phyloP scores from a whole-genome alignment of 2,797 vertebrate genomes.

The Liasis olivaceus region DNA sequence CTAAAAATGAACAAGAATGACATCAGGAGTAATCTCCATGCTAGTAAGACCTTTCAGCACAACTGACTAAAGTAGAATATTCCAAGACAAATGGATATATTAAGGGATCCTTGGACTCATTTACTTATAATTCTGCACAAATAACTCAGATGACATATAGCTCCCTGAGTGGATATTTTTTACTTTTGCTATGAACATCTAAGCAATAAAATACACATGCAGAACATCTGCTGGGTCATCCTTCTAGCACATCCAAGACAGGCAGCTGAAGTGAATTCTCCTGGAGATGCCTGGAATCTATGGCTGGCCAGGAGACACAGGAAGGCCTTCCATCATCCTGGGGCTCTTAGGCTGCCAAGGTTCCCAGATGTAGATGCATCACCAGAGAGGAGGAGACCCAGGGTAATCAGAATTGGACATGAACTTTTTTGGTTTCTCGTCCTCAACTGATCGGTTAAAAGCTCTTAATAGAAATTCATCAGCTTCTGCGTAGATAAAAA shows the following conservation, averaged over 20 bases:
- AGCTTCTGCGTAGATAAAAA: neutral
- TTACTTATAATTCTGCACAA: neutral
- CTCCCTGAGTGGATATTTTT: constrained; percentile 1
- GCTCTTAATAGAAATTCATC: neutral
- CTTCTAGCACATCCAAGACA: neutral
- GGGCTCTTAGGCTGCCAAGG: neutral
- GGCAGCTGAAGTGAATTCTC: neutral
- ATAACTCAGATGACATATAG: neutral
- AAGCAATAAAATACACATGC: neutral
- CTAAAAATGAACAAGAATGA: neutral
- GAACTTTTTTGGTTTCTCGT: neutral
- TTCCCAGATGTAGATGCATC: neutral
- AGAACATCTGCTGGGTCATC: neutral
- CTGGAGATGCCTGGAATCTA: neutral
- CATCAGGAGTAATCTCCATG: neutral
- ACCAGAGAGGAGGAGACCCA: neutral
- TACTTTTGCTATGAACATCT: neutral
- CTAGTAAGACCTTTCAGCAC: neutral
- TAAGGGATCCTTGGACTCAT: neutral
- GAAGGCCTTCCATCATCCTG: neutral
- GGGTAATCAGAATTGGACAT: neutral
- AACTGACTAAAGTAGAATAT: neutral
- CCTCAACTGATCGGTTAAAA: neutral
- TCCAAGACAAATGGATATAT: neutral
- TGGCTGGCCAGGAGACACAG: neutral